Base-by-base conservation (phyloP, 1,140 invertebrate genomes). In the Conus ventricosus region DNA sequence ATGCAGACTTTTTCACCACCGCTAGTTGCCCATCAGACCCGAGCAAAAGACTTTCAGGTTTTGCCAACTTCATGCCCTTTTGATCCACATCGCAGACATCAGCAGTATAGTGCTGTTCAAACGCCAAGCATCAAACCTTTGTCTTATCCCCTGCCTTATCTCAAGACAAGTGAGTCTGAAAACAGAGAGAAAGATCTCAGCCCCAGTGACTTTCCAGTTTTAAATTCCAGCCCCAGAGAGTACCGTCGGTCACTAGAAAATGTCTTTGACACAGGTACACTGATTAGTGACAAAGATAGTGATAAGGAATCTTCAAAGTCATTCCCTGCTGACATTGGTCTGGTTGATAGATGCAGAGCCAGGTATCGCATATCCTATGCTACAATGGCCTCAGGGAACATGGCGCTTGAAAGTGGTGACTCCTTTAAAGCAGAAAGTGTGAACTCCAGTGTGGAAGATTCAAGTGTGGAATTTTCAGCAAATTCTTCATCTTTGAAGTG, bases 261-360 rank as follows among this genome's bases (percentile, higher is more conserved):
- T 87, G 89, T 93, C 15, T 90, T 90, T 75, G 91, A 90, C 39
- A 89, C 88, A 13, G 87, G 91, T 20, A 81, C 87, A 39, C 85
- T 71, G 23, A 23, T 91, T 15, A 91, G 91, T 88, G 76, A 91
- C 67, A 88, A 93, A 89, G 93, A 94, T 84, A 94, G 93, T 90
- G 94, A 94, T 85, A 91, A 93, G 63, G 94, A 93, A 81, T 94
- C 93, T 6, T 92, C 93, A 15, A 94, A 93, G 90, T 94, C 94
- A 27, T 91, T 94, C 8, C 94, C 94, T 67, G 92, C 91, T 27
- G 89, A 85, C 88, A 90, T 89, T 85, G 85, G 87, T 71, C 27
- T 78, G 67, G 84, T n/a, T n/a, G 88, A 88, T 76, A 81, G 90
- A 25, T 53, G 90, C 2, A 92, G 90, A 39, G 89, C 91, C 27